These are phyloP conservation scores for Epinotia nisella DNA, from an alignment of 2,888 invertebrate species.

Conservation along the genomic window DNA sequence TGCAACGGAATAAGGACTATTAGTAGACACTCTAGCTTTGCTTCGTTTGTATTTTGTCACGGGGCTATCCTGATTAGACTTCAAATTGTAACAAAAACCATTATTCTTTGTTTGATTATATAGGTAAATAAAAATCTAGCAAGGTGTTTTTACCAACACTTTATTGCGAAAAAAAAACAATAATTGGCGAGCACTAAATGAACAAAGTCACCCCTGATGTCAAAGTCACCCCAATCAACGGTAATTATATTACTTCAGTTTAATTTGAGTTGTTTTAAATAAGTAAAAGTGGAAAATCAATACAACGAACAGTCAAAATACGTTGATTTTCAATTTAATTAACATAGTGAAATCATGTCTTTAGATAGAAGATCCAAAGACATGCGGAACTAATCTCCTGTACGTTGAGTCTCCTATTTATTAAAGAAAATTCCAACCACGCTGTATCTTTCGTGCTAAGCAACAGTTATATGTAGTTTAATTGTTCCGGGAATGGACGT, in stretches of 20 bases:
- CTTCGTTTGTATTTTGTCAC: too few relatives aligned
- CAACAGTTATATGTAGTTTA: conserved; percentile 55
- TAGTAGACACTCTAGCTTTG: too few relatives aligned
- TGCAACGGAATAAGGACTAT: too few relatives aligned
- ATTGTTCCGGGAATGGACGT: conserved; percentile 52
- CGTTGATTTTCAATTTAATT: not conserved
- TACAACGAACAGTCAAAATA: not conserved
- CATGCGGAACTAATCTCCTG: conserved; percentile 9
- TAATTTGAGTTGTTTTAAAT: not conserved
- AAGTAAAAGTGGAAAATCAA: not conserved
- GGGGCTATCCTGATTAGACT: too few relatives aligned
- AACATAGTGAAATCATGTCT: not conserved
- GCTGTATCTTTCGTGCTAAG: conserved; percentile 54
- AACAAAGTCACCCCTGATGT: too few relatives aligned
- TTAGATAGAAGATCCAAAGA: conserved; percentile 25
- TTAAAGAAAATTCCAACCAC: conserved; percentile 34
- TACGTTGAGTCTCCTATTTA: conserved; percentile 26
- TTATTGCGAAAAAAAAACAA: too few relatives aligned
- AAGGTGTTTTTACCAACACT: too few relatives aligned
- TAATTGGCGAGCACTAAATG: too few relatives aligned
- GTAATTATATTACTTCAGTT: not conserved
- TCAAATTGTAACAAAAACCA: too few relatives aligned
- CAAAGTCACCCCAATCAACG: not conserved
- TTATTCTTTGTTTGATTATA: too few relatives aligned
- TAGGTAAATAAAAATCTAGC: too few relatives aligned